Percentiles rank a stretch among this genome's conserved stretches.
These are phyloP conservation scores for Drosophila mimica DNA, from an alignment of 2,888 invertebrate genomes.

Conservation along the genomic window DNA sequence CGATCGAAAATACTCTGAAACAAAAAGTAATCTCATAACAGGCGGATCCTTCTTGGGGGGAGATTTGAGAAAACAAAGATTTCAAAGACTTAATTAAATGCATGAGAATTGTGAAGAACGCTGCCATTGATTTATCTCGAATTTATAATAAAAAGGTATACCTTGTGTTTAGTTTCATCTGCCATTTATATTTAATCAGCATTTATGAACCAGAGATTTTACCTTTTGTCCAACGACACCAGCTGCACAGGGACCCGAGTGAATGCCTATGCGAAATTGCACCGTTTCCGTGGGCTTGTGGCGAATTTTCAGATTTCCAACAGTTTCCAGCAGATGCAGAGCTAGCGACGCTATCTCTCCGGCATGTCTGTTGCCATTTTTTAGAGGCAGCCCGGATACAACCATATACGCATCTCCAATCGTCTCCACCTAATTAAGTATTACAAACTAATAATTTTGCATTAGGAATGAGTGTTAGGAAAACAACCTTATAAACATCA, in stretches of 20 bases:
- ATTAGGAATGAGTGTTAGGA: not conserved
- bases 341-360: slow-evolving; percentile 93
- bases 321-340: slow-evolving; percentile 89
- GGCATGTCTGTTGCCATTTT: slow-evolving; percentile 90
- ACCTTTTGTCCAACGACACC: slow-evolving; percentile 91
- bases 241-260: slow-evolving; percentile 91
- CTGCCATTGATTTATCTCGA: not conserved
- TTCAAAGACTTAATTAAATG: not conserved
- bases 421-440: slow-evolving; percentile 88
- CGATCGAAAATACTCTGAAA: not conserved
- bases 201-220: not conserved
- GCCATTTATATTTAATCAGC: not conserved
- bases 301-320: slow-evolving; percentile 89
- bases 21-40: not conserved
- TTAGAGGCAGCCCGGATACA: slow-evolving; percentile 90
- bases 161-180: not conserved
- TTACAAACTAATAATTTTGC: fast-evolving
- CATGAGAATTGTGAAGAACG: not conserved
- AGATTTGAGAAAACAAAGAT: too few relatives aligned
- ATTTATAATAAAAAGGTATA: not conserved
- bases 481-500: slow-evolving; percentile 93
- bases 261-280: slow-evolving; percentile 90
- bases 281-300: slow-evolving; percentile 89
- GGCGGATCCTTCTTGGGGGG: not conserved
- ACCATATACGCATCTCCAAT: slow-evolving; percentile 94